Percentiles rank a stretch among this genome's conserved stretches.
Conservation (phyloP, 2,888 invertebrate species). For the Eutolmus rufibarbis region DNA sequence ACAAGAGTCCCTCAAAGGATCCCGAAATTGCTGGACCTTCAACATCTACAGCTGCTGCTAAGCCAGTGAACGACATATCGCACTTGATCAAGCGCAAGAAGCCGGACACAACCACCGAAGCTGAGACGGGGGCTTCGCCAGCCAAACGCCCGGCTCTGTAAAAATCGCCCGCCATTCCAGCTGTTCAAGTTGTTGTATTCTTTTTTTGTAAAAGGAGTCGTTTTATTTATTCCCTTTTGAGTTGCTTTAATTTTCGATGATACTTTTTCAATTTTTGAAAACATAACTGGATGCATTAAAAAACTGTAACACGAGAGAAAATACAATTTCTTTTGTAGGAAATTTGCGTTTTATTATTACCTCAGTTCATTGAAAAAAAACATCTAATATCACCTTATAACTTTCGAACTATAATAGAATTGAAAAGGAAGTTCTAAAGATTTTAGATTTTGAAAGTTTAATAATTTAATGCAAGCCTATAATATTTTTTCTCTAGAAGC, state of each 20-base stretch:
- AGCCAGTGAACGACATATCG: constrained; percentile 77
- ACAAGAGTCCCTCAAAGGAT: constrained; percentile 48
- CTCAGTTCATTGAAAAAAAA: background rate
- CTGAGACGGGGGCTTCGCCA: constrained; percentile 61
- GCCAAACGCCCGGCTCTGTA: constrained; percentile 68
- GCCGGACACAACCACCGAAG: constrained; percentile 64
- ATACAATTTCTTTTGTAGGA: background rate
- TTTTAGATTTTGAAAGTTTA: too few relatives aligned
- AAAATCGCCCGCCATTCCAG: constrained; percentile 24
- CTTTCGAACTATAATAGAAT: too few relatives aligned
- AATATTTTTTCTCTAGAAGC: too few relatives aligned
- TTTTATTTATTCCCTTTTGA: background rate
- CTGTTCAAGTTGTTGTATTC: background rate
- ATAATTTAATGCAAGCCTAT: too few relatives aligned
- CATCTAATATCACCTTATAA: background rate
- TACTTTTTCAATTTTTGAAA: background rate
- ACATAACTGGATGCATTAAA: background rate
- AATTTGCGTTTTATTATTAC: background rate
- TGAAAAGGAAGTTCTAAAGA: too few relatives aligned
- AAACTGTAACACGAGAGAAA: background rate
- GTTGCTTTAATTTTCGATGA: background rate
- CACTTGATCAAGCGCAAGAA: constrained; percentile 84
- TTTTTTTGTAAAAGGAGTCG: background rate
- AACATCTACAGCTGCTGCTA: constrained; percentile 55
- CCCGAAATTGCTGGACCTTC: constrained; percentile 50